These are phyloP conservation scores for Cephus pygmeus DNA, from an alignment of 2,888 invertebrate genomes.

Conservation along the genomic window DNA sequence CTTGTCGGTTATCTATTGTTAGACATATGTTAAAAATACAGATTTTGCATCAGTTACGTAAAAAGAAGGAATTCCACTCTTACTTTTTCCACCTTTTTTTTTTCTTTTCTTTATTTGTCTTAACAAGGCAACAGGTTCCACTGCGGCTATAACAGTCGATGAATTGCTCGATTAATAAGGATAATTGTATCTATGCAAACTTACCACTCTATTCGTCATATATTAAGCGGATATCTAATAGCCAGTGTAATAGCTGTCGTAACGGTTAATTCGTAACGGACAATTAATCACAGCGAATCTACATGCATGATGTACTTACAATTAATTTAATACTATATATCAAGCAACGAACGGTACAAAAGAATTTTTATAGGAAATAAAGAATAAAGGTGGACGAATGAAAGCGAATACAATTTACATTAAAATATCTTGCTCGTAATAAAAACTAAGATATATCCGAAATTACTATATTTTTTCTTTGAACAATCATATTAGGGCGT, in stretches of 20 bases:
- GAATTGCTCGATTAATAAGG: too few relatives aligned
- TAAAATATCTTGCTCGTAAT: background rate
- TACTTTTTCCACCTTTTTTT: too few relatives aligned
- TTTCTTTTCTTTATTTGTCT: too few relatives aligned
- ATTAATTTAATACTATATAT: too few relatives aligned
- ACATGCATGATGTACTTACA: background rate
- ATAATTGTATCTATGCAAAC: background rate
- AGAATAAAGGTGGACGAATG: too few relatives aligned
- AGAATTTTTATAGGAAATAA: background rate
- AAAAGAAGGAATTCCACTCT: too few relatives aligned
- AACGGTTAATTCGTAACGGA: background rate
- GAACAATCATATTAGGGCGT: background rate
- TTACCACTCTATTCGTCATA: background rate
- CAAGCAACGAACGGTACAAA: background rate
- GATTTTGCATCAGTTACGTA: too few relatives aligned
- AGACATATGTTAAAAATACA: too few relatives aligned
- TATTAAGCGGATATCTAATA: background rate
- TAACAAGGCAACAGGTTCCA: too few relatives aligned
- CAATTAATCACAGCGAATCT: background rate
- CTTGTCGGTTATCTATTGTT: too few relatives aligned
- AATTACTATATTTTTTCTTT: background rate
- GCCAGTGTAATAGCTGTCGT: background rate
- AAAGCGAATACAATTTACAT: too few relatives aligned
- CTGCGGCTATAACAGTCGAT: too few relatives aligned
- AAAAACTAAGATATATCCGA: background rate